Percentiles rank a stretch among this genome's conserved stretches.
Conservation (phyloP, 2,888 invertebrate genomes). For the Hofmannophila pseudospretella region DNA sequence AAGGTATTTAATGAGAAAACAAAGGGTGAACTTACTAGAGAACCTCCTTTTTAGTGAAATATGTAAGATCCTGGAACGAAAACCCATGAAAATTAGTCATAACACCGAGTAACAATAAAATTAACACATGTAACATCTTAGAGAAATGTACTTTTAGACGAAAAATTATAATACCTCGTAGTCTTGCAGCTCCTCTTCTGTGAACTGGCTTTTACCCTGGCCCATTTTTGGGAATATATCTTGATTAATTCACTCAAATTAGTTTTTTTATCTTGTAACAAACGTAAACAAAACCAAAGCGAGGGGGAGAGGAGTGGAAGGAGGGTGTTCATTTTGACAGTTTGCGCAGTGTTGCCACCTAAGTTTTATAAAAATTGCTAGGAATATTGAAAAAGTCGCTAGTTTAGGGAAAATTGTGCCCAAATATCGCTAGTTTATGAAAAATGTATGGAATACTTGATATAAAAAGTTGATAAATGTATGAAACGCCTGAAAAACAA, state of each 20-base stretch:
- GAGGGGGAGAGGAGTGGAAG: neutral
- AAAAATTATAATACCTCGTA: conserved; percentile 82
- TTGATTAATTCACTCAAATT: conserved; percentile 10
- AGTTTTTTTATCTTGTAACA: conserved; percentile 10
- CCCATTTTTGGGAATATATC: conserved; percentile 78
- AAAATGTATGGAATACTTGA: no score
- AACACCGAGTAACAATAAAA: no score
- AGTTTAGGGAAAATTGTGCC: no score
- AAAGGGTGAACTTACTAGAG: conserved; percentile 91
- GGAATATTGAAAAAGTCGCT: no score
- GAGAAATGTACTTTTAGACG: neutral
- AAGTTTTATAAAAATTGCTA: no score
- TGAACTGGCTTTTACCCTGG: conserved; percentile 89
- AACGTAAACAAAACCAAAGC: conserved; percentile 2
- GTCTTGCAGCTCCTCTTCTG: conserved; percentile 92
- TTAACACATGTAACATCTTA: neutral
- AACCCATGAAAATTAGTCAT: conserved; percentile 21
- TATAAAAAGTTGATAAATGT: no score
- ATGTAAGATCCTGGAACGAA: conserved; percentile 89
- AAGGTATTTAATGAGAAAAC: no score
- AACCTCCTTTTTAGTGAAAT: conserved; percentile 95
- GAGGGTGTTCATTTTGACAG: no score
- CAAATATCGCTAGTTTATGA: no score
- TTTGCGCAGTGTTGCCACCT: no score
- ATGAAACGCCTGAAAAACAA: no score